Evolutionary conservation across 2,113 vertebrate genomes (phyloP), one percentile per base, ranked within the genome.

Genomic region (Menidia beryllina): DNA sequence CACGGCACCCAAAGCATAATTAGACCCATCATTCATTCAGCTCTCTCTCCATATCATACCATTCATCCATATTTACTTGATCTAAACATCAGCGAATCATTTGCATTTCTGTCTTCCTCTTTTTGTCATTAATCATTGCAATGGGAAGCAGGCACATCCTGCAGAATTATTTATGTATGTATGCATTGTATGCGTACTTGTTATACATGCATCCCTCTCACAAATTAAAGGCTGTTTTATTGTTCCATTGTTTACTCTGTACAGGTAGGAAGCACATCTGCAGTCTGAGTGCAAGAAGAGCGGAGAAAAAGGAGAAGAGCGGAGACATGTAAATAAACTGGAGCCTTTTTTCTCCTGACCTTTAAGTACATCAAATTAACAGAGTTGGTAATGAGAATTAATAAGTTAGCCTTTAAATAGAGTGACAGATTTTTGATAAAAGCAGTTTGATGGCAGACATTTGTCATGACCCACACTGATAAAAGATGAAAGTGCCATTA

Each of bases 1-100:
- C 68, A 52, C 56, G 60, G 86, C 34, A 79, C 78, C 83, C 76
- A 75, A 57, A 79, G 80, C 63, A 66, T 92, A 92, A 94, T 93
- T 92, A 86, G 34, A 84, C 71, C 85, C 88, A 91, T 93, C 87
- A 91, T 84, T 93, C 90, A 91, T 73, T 48, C 77, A 57, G 79
- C 53, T 86, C 75, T 57, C 58, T 87, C 50, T 66, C 49, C 41
- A 56, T 76, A 85, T 86, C 75, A 73, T 79, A 83, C 82, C 27
- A 72, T 78, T 85, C 79, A 83, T 83, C 82, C 70, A 30, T 20
- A 69, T 78, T 89, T 78, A 66, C 58, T 79, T 51, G 50, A 43
- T 17, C 34, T 24, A 27, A 41, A 76, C 56, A 49, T 62, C 25
- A 25, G 36, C 59, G 45, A 41, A 50, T 62, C 67, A 56, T 55